These are phyloP conservation scores for Gnathonemus longibarbis DNA, from an alignment of 2,113 vertebrate species.

Conservation along the genomic window DNA sequence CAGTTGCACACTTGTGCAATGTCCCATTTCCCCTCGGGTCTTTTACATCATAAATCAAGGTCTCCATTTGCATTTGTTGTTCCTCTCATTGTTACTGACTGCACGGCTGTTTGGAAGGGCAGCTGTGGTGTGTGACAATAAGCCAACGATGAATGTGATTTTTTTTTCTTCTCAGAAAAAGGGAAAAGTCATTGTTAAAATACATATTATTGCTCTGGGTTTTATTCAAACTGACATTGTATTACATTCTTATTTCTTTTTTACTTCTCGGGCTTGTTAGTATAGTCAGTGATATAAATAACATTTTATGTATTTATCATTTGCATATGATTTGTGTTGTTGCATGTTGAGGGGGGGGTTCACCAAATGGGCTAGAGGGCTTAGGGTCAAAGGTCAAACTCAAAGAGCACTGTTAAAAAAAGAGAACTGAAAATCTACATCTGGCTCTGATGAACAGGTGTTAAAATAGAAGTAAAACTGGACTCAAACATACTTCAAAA, in stretches of 20 bases:
- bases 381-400: not conserved
- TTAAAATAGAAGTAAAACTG: not conserved
- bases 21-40: slow-evolving; percentile 60
- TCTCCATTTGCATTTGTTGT: slow-evolving; percentile 61
- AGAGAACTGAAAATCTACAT: not conserved
- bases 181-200: slow-evolving; percentile 53
- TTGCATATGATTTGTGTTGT: not conserved
- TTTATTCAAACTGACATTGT: slow-evolving; percentile 32
- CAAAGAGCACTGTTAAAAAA: not conserved
- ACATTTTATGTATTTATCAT: not conserved
- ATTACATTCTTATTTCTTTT: not conserved
- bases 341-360: not conserved
- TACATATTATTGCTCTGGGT: slow-evolving; percentile 52
- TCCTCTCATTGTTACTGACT: not conserved
- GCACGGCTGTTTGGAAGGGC: not conserved
- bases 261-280: not conserved
- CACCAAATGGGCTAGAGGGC: not conserved
- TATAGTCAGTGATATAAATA: not conserved
- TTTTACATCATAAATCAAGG: slow-evolving; percentile 76
- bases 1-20: slow-evolving; percentile 72
- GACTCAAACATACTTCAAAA: not conserved
- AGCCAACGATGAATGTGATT: slow-evolving; percentile 57
- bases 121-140: not conserved
- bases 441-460: not conserved
- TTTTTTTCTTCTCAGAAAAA: slow-evolving; percentile 56